These are phyloP conservation scores for Epinotia bilunana DNA, from an alignment of 2,888 invertebrate genomes.

Conservation along the genomic window DNA sequence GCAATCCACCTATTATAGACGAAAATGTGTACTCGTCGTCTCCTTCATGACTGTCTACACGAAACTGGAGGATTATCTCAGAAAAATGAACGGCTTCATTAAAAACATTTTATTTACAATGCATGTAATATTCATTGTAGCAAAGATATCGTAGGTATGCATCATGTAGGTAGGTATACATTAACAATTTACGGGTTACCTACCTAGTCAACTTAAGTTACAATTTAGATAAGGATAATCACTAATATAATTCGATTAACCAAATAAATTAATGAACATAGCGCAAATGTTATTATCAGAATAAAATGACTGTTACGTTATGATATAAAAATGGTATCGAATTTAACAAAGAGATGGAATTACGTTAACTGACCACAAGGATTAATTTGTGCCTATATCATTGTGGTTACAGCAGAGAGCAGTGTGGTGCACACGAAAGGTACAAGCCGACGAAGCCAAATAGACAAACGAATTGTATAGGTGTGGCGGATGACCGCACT, in stretches of 20 bases:
- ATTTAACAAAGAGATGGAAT: background rate
- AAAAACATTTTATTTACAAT: slow-evolving; percentile 61
- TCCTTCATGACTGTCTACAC: background rate
- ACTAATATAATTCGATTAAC: slow-evolving; percentile 8
- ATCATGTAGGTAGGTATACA: too few relatives aligned
- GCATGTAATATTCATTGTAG: slow-evolving; percentile 59
- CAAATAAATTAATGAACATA: slow-evolving; percentile 5
- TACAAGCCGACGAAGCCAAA: background rate
- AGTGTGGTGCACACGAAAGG: background rate
- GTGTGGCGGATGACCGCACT: background rate
- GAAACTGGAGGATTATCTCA: background rate
- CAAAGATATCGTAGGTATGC: slow-evolving; percentile 57
- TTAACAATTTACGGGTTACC: slow-evolving; percentile 46
- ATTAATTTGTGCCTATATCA: background rate
- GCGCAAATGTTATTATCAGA: background rate
- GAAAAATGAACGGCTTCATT: slow-evolving; percentile 44
- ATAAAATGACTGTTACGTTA: background rate
- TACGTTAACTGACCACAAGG: background rate
- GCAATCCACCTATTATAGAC: background rate
- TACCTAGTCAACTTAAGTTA: slow-evolving; percentile 1
- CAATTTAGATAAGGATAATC: slow-evolving; percentile 17
- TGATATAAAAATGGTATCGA: background rate
- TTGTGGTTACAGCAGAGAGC: background rate
- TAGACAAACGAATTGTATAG: background rate
- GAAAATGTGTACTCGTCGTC: background rate